These are phyloP conservation scores for Idaea aversata DNA, from an alignment of 2,888 invertebrate genomes.

Conservation along the genomic window DNA sequence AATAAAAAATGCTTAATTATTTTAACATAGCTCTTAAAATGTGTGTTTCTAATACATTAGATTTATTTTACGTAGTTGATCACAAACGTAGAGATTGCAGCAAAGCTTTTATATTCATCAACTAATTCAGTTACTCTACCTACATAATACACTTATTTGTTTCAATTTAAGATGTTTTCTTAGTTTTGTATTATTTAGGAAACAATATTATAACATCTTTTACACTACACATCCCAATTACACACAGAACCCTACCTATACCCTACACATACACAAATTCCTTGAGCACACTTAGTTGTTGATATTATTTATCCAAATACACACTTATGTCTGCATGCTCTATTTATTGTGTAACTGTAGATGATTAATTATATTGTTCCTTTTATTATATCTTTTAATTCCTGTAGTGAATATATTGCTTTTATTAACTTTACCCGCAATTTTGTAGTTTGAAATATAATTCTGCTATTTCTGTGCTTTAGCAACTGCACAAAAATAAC, in stretches of 20 bases:
- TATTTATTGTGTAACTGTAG: constrained; percentile 19
- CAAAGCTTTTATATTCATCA: constrained; percentile 69
- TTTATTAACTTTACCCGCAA: constrained; percentile 48
- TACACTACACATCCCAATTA: constrained; percentile 20
- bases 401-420: constrained; percentile 45
- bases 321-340: constrained; percentile 31
- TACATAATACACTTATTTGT: constrained; percentile 62
- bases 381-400: constrained; percentile 33
- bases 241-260: constrained; percentile 30
- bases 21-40: constrained; percentile 53
- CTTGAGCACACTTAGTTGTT: constrained; percentile 26
- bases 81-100: constrained; percentile 71
- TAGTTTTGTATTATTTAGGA: constrained; percentile 40
- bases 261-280: constrained; percentile 25
- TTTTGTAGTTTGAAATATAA: constrained; percentile 56
- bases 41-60: constrained; percentile 65
- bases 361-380: constrained; percentile 19
- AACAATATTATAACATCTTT: constrained; percentile 11
- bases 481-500: constrained; percentile 68
- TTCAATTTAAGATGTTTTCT: constrained; percentile 75
- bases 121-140: constrained; percentile 72
- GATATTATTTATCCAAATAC: constrained; percentile 20
- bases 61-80: constrained; percentile 45
- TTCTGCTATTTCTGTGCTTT: constrained; percentile 60
- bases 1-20: constrained; percentile 35